Conservation (phyloP, 2,797 vertebrate species). For the Pipistrellus nathusii region DNA sequence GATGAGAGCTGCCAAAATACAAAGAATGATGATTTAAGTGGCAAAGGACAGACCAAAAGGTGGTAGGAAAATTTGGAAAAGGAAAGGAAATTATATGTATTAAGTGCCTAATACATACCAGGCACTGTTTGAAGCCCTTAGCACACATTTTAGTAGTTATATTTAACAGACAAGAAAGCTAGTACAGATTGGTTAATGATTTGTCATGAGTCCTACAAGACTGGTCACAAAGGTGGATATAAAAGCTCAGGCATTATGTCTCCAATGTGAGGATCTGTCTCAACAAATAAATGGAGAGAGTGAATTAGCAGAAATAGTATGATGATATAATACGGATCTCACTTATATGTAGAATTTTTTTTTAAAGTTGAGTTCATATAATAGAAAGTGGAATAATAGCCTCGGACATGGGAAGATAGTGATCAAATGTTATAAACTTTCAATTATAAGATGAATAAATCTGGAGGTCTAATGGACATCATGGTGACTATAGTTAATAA, state of each 20-base stretch:
- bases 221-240: neutral
- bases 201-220: neutral
- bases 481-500: neutral
- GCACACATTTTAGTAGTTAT: neutral
- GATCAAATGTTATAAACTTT: neutral
- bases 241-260: neutral
- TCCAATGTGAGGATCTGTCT: neutral
- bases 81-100: slow-evolving; percentile 12
- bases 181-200: neutral
- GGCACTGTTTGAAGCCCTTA: neutral
- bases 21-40: neutral
- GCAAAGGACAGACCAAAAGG: neutral
- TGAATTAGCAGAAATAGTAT: neutral
- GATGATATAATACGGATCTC: neutral
- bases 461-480: neutral
- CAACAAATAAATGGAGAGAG: slow-evolving; percentile 2
- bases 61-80: neutral
- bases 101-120: neutral
- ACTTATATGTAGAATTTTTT: neutral
- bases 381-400: neutral
- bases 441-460: neutral
- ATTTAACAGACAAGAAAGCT: neutral
- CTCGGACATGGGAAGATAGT: neutral
- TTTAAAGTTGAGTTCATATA: neutral
- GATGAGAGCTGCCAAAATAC: slow-evolving; percentile 7